Conservation (phyloP, 2,888 invertebrate species). For the Platerodrilus igneus region DNA sequence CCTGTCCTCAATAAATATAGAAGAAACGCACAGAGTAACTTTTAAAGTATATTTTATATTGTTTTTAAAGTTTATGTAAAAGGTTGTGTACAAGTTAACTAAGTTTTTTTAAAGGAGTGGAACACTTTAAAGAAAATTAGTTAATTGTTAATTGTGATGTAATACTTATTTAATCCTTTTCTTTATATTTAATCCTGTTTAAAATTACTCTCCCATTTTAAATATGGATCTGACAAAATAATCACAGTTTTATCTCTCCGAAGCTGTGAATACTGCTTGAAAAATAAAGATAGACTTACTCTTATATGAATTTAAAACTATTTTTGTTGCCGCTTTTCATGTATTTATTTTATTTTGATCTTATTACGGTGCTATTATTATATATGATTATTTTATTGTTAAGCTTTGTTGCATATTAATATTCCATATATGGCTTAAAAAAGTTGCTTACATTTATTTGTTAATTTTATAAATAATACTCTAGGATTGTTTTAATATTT, state of each 20-base stretch:
- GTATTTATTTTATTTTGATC: constrained; percentile 35
- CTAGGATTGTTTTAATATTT: constrained; percentile 28
- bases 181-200: constrained; percentile 12
- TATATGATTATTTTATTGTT: constrained; percentile 31
- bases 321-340: constrained; percentile 35
- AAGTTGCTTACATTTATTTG: constrained; percentile 18
- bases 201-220: constrained; percentile 21
- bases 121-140: constrained; percentile 35
- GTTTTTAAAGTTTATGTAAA: constrained; percentile 38
- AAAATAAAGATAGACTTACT: no score
- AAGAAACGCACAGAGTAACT: constrained; percentile 41
- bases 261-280: no score
- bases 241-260: constrained; percentile 32
- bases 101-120: constrained; percentile 36
- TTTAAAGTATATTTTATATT: constrained; percentile 41
- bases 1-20: constrained; percentile 48
- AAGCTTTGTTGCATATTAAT: constrained; percentile 27
- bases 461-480: constrained; percentile 13
- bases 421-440: constrained; percentile 16
- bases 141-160: constrained; percentile 37
- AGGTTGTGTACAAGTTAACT: constrained; percentile 39
- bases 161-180: constrained; percentile 28
- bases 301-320: constrained; percentile 27
- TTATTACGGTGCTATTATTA: constrained; percentile 36
- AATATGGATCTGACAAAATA: constrained; percentile 7